Evolutionary conservation across 2,888 invertebrate species (phyloP).

Genomic region (Lasioglossum calceatum): DNA sequence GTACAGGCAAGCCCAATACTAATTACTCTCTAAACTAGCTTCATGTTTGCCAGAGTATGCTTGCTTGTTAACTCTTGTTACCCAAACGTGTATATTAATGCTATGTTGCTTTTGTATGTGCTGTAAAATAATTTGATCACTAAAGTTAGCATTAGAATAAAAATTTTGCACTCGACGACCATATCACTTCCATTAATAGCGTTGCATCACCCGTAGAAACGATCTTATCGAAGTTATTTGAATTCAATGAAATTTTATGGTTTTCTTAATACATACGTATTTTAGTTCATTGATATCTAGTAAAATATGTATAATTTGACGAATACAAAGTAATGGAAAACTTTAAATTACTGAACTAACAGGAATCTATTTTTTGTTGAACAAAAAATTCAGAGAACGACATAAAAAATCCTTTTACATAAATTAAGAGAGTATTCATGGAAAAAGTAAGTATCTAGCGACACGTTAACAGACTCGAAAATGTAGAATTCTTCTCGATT

Average conservation of each 20-base stretch:
- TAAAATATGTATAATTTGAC: neutral
- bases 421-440: conserved; percentile 13
- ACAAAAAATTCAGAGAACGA: conserved; percentile 4
- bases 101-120: conserved; percentile 38
- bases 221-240: neutral
- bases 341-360: conserved; percentile 72
- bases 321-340: conserved; percentile 2
- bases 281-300: neutral
- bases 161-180: neutral
- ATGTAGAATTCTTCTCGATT: conserved; percentile 15
- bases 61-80: conserved; percentile 56
- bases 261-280: conserved; percentile 22
- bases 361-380: conserved; percentile 56
- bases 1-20: conserved; percentile 77
- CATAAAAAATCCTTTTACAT: conserved; percentile 17
- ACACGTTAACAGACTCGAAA: neutral
- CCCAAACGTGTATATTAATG: conserved; percentile 26
- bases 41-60: conserved; percentile 54
- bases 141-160: conserved; percentile 13
- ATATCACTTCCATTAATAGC: neutral
- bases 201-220: neutral
- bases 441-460: conserved; percentile 16
- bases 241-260: neutral
- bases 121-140: conserved; percentile 11
- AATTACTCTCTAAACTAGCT: conserved; percentile 64